Base-by-base conservation (phyloP, 2,113 vertebrate species). In the Sphaerodactylus townsendi region DNA sequence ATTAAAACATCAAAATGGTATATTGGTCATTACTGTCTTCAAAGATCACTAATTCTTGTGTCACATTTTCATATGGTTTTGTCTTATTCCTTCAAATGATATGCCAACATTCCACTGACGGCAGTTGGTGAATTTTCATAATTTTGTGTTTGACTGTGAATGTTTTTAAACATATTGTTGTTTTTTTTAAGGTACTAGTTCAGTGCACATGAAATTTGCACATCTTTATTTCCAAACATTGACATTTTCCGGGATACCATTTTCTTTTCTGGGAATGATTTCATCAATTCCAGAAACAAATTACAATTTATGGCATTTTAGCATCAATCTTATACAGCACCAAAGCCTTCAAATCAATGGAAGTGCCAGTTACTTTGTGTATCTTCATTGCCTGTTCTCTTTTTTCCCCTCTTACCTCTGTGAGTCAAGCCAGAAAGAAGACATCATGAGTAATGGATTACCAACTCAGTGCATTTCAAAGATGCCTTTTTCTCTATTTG, bases 231-330 rank as follows among this genome's bases (percentile, higher is more conserved):
- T 46, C 28, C 39, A 72, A 41, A 17, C n/a, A 0, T 33, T 2
- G 21, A 44, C 15, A 21, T 53, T 76, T 73, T 76, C 79, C 86
- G 79, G 33, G 66, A 70, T 79, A 70, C 76, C 41, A 62, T n/a
- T 78, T 74, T 70, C 68, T 86, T 74, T 72, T 62, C 0, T 1
- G 75, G 50, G 44, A 56, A 76, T 81, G 62, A 87, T 13, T 35
- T 80, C 8, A 0, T 76, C 68, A 65, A 73, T 35, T 86, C 30
- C 56, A n/a, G 82, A 46, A 59, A 83, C 85, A 81, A 87, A 11
- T 87, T 85, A 72, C 74, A 75, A 33, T 66, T 81, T 81, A 62
- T 64, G 78, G 59, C 1, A 14, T 41, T 85, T 81, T 78, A 90
- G 81, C 21, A 25, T 15, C 30, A 64, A 74, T 82, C 50, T 77